Evolutionary conservation across 2,797 vertebrate genomes (phyloP), one percentile per base, ranked within the genome.

Genomic region (Chiroxiphia lanceolata): DNA sequence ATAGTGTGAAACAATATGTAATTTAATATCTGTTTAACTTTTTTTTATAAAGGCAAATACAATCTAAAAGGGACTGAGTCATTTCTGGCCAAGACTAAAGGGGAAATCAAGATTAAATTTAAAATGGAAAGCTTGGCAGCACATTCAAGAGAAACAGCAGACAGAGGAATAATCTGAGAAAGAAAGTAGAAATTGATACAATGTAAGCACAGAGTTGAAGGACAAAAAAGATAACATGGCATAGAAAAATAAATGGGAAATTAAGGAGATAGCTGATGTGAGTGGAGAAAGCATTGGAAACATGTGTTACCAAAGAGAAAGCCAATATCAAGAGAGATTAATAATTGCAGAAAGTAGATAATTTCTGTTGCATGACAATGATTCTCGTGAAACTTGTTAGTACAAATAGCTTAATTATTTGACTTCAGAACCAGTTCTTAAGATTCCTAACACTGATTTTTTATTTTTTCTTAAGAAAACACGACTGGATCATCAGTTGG

Each of bases 71-170:
- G 34, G 50, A 81, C 69, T 88, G 77, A 91, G 83, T 95, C 7
- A 84, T 94, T 93, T 94, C 90, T 95, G 88, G 47, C 77, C 44
- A 57, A 83, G 77, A 91, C 70, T 90, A 59, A 90, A 82, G 69
- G 67, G 69, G 61, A 88, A 93, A 88, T 83, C 21, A 57, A 76
- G 76, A 88, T 61, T 57, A 81, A 85, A 87, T 95, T 91, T 89
- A 77, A 83, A 93, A 90, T 78, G 12, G 74, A 81, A 88, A 90
- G 31, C 47, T 81, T 96, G 91, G 90, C 88, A 96, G 59, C 61
- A 59, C 25, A 33, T 63, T 93, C 34, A 65, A 79, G 47, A 90
- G 76, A 75, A 90, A 83, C 12, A 57, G 4, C 54, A 94, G 57
- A 50, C 22, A 51, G 40, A 83, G 57, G 79, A 86, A 75, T 93